Percentiles rank a stretch among this genome's conserved stretches.
Conservation (phyloP, 1,140 invertebrate species). For the Melanaphis sacchari region DNA sequence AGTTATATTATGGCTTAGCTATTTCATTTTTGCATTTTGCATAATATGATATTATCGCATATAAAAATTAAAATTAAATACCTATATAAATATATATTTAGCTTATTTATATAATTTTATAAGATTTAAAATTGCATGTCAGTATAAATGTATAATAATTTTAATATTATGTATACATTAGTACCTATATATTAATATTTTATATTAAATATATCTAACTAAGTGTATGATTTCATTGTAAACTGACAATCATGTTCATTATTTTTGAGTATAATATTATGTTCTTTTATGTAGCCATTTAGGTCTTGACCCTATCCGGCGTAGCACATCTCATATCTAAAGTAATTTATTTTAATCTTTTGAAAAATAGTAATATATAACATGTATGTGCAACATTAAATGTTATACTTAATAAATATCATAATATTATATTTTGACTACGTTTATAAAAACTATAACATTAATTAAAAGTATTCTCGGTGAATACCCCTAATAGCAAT, state of each 20-base stretch:
- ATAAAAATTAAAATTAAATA: neutral
- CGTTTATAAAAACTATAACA: neutral
- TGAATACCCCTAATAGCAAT: neutral
- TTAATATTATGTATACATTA: neutral
- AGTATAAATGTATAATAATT: neutral
- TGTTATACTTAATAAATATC: neutral
- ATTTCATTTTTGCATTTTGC: neutral
- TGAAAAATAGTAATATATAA: neutral
- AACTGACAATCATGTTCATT: neutral
- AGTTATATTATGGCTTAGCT: neutral
- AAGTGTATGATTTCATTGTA: neutral
- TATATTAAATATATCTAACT: neutral
- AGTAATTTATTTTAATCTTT: constrained; percentile 19
- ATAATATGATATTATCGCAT: neutral
- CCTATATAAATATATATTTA: no score
- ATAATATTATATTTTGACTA: neutral
- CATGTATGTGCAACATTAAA: neutral
- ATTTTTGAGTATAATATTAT: neutral
- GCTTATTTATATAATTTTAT: neutral
- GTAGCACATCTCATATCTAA: neutral
- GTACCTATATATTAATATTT: neutral
- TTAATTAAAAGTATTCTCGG: neutral
- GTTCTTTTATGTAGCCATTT: neutral
- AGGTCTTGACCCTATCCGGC: constrained; percentile 7
- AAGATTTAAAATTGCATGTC: neutral